Evolutionary conservation across 2,797 vertebrate species (phyloP), one percentile per base, ranked within the genome.

Genomic region (Rhadinocentrus ornatus): DNA sequence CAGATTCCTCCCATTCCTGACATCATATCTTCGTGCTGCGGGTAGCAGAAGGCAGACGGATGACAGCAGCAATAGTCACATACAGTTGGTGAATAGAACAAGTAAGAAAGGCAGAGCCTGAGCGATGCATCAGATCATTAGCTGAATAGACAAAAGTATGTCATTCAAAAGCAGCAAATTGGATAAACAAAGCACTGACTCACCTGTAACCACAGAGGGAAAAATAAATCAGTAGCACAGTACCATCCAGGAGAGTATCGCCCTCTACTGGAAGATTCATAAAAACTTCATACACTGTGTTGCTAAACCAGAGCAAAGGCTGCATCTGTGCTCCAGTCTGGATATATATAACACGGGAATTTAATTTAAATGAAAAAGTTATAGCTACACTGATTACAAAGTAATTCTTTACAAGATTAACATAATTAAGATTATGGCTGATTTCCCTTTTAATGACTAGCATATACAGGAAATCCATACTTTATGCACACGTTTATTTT

Each of bases 1-100:
- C 89, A 82, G 90, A 93, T 94, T 94, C 89, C 85, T 85, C 65
- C 90, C 91, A 91, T 94, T 93, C 87, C 86, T 85, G 78, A 75
- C 74, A 68, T 37, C 66, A 39, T 61, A 62, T 34, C 68, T 66
- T 7, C 0, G 20, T 29, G 20, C 22, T 29, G 55, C 9, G 54
- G 59, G n/a, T 22, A 15, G 52, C 35, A 18, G 39, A 11, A 34
- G 35, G 10, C 50, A 18, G 41, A 31, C 31, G 34, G 41, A 39
- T 27, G 34, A 65, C 46, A 20, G 29, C 13, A 34, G 41, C 12
- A 27, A 26, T 44, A 44, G 27, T 29, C 54, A 20, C 2, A 16
- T 41, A 16, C 27, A 44, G 34, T 46, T 22, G 29, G 26, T 29
- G n/a, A 31, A 37, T n/a, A 3, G 20, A 46, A 20, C 44, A 46